Evolutionary conservation across 2,888 invertebrate genomes (phyloP).

Genomic region (Physocephala rufipes): DNA sequence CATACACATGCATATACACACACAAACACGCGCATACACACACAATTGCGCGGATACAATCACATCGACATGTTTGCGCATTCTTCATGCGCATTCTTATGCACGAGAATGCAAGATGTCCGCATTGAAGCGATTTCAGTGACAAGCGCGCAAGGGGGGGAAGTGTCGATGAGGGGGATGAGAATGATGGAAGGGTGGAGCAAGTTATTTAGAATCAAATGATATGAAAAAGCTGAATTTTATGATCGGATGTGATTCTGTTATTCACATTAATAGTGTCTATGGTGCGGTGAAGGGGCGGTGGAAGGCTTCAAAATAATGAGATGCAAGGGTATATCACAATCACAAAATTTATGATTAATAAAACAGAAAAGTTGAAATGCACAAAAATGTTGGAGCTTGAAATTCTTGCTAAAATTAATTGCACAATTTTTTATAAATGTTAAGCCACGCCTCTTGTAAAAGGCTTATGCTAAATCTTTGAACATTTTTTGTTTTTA

Average conservation of each 20-base stretch:
- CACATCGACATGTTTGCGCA: not conserved
- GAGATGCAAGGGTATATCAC: not conserved
- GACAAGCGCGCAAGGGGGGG: not conserved
- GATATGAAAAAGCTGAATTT: not conserved
- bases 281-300: not conserved
- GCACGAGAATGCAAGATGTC: not conserved
- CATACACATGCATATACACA: not conserved
- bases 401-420: no score
- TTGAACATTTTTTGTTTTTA: no score
- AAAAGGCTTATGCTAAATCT: no score
- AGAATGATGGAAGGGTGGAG: not conserved
- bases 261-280: no score
- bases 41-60: not conserved
- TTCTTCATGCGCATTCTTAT: slow-evolving; percentile 12
- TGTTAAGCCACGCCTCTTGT: no score
- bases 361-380: not conserved
- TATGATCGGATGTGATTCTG: not conserved
- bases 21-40: not conserved
- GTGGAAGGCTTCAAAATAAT: not conserved
- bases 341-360: slow-evolving; percentile 9
- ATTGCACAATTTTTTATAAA: no score
- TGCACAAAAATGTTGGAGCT: no score
- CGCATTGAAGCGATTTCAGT: not conserved
- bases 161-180: not conserved
- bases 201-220: not conserved